Evolutionary conservation across 2,888 invertebrate species (phyloP).

Genomic region (Halictus quadricinctus): DNA sequence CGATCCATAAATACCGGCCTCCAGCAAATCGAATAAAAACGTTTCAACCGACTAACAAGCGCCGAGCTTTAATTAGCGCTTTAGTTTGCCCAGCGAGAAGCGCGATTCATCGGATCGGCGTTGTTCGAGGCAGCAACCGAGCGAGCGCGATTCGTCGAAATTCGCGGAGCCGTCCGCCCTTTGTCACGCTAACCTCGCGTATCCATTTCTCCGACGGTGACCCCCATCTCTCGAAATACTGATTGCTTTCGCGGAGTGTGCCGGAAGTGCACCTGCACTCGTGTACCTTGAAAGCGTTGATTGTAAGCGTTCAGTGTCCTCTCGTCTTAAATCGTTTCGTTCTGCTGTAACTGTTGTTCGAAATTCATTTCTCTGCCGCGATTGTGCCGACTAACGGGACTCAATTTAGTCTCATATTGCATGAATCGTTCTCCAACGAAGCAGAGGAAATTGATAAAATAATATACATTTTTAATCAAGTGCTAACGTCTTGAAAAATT

Average conservation of each 20-base stretch:
- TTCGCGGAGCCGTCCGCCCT: neutral
- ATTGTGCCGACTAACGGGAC: neutral
- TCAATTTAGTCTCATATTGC: too few relatives aligned
- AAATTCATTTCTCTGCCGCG: neutral
- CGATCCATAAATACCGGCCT: neutral
- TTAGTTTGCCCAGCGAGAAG: neutral
- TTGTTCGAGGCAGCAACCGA: neutral
- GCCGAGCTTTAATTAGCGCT: neutral
- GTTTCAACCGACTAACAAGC: slow-evolving; percentile 4
- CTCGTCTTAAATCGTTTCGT: neutral
- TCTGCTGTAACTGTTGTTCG: neutral
- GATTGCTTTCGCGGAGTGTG: neutral
- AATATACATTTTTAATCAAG: too few relatives aligned
- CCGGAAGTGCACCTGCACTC: neutral
- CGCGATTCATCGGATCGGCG: slow-evolving; percentile 1
- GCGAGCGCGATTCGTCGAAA: neutral
- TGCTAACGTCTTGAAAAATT: too few relatives aligned
- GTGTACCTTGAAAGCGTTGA: neutral
- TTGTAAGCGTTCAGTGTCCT: neutral
- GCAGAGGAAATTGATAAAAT: too few relatives aligned
- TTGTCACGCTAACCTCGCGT: neutral
- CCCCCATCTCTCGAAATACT: neutral
- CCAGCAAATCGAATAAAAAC: neutral
- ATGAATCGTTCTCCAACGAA: too few relatives aligned
- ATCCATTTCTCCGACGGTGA: neutral